These are phyloP conservation scores for Drosophila micromelanica DNA, from an alignment of 1,140 invertebrate genomes.

Conservation along the genomic window DNA sequence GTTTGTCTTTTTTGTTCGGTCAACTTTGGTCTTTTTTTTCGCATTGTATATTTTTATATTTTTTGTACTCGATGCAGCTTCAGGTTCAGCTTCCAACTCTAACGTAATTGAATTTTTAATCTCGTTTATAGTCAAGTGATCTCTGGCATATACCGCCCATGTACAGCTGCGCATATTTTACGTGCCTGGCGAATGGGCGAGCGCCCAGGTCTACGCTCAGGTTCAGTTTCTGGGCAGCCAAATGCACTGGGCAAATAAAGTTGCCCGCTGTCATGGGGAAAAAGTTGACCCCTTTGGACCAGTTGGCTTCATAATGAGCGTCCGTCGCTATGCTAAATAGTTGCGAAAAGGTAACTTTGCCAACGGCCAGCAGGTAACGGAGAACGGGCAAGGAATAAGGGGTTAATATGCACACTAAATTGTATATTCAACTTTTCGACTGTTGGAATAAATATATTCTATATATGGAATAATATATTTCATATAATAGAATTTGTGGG, in stretches of 20 bases:
- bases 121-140: slow-evolving; percentile 83
- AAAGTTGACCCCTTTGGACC: slow-evolving; percentile 2
- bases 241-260: slow-evolving; percentile 76
- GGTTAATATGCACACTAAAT: slow-evolving; percentile 67
- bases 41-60: slow-evolving; percentile 30
- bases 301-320: slow-evolving; percentile 62
- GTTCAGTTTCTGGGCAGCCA: slow-evolving; percentile 45
- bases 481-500: slow-evolving; percentile 54
- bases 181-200: slow-evolving; percentile 52
- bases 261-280: slow-evolving; percentile 40
- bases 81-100: slow-evolving; percentile 77
- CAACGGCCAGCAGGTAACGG: not conserved
- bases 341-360: slow-evolving; percentile 61
- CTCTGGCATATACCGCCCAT: slow-evolving; percentile 76
- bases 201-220: slow-evolving; percentile 39
- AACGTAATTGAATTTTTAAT: slow-evolving; percentile 83
- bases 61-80: slow-evolving; percentile 63
- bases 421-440: slow-evolving; percentile 69
- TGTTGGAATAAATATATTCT: slow-evolving; percentile 73
- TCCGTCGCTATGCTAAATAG: slow-evolving; percentile 75
- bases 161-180: slow-evolving; percentile 81
- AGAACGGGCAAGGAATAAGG: not conserved
- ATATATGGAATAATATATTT: too few species aligned
- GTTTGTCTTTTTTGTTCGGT: slow-evolving; percentile 58
- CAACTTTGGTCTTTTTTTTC: slow-evolving; percentile 63